Base-by-base conservation (phyloP, 2,888 invertebrate species). In the Xylota segnis region DNA sequence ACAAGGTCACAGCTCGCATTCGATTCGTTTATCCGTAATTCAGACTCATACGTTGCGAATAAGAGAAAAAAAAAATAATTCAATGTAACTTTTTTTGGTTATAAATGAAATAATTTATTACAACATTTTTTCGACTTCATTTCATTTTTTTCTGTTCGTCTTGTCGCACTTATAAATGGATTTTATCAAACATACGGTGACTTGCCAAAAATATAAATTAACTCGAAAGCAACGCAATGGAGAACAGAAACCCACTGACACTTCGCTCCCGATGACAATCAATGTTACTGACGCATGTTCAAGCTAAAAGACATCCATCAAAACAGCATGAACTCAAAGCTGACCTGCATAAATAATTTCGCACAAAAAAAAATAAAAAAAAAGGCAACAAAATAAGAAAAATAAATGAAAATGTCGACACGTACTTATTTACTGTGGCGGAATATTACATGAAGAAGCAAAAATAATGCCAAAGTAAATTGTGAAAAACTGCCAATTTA, bases 221-320 rank as follows among this genome's bases (percentile, higher is more conserved):
- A 50, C 47, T 18, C 34, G 12, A 52, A 63, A 40, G 32, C 47
- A 75, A 56, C 58, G 14, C 16, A 47, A 54, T 27, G 23, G 18
- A 45, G 63, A 47, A 68, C 37, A 37, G 14, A 65, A 74, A 59
- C 43, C 59, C 58, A 86, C 65, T 70, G 70, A 75, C 77, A 83
- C 63, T 84, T 65, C 29, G 47, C 52, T 75, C 63, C 63, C 72
- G 86, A 86, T 86, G 86, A 86, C 86, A 86, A 86, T 86, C 86
- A 86, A 68, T 86, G 86, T 86, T 68, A 72, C 86, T 72, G 86
- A 86, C 76, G 86, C 76, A 86, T 86, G 86, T 82, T 82, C 50
- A 82, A 76, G 72, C 68, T 43, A 72, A 86, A 76, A 77, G 82
- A 86, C 86, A 86, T 86, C 72, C 76, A 86, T 86, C 86, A 86